Evolutionary conservation across 2,797 vertebrate species (phyloP).

Genomic region (Hippoglossus hippoglossus): DNA sequence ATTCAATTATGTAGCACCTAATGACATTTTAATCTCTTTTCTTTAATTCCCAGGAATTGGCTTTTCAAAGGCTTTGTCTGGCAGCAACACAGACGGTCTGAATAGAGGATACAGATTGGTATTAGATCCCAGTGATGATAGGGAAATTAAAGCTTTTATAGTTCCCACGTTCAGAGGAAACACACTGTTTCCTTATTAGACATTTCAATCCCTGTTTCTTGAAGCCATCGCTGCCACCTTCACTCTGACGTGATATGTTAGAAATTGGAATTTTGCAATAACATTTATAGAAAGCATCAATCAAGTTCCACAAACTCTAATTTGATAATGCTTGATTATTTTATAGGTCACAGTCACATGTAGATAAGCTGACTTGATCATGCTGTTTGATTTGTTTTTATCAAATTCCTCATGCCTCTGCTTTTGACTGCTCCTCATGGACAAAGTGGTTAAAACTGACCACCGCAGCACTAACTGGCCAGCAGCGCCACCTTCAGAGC

Average conservation of each 20-base stretch:
- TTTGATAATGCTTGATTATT: slow-evolving; percentile 89
- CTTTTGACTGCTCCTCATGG: not conserved
- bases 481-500: not conserved
- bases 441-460: not conserved
- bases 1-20: slow-evolving; percentile 98
- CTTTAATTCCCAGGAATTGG: slow-evolving; percentile 96
- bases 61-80: slow-evolving; percentile 96
- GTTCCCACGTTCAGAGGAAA: slow-evolving; percentile 88
- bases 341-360: slow-evolving; percentile 50
- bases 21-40: slow-evolving; percentile 99
- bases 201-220: slow-evolving; percentile 91
- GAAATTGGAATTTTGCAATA: slow-evolving; percentile 89
- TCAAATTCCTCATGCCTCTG: not conserved
- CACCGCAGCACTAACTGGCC: not conserved
- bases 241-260: slow-evolving; percentile 87
- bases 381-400: slow-evolving; percentile 43
- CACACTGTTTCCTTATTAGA: slow-evolving; percentile 88
- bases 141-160: slow-evolving; percentile 95
- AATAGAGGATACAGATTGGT: slow-evolving; percentile 96
- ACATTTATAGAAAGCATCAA: slow-evolving; percentile 86
- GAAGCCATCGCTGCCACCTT: slow-evolving; percentile 86
- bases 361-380: slow-evolving; percentile 42
- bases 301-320: slow-evolving; percentile 88
- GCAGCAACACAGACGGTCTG: slow-evolving; percentile 90
- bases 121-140: slow-evolving; percentile 93